These are phyloP conservation scores for Coptodon rendalli DNA, from an alignment of 2,113 vertebrate genomes.

Conservation along the genomic window DNA sequence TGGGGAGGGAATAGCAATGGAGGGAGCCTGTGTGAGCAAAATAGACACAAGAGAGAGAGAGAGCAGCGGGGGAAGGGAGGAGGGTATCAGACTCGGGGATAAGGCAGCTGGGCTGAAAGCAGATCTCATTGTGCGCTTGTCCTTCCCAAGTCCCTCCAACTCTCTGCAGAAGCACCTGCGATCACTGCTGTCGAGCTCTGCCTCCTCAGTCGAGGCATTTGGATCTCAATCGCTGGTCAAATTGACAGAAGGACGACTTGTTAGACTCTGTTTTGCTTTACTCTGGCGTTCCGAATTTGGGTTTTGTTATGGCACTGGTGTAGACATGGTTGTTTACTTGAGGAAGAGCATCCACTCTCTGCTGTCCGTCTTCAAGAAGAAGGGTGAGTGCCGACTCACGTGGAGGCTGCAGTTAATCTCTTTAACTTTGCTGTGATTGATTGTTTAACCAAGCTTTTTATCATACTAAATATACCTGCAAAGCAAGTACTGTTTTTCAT, in stretches of 20 bases:
- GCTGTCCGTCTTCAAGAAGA: conserved; percentile 89
- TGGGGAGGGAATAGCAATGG: conserved; percentile 22
- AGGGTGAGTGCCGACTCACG: conserved; percentile 76
- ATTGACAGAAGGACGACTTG: not conserved
- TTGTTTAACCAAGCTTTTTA: not conserved
- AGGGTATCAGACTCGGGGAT: conserved; percentile 53
- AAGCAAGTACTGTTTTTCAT: not conserved
- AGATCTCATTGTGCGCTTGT: conserved; percentile 64
- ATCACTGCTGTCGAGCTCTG: not conserved
- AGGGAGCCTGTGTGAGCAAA: not conserved
- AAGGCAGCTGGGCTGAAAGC: conserved; percentile 66
- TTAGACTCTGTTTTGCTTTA: not conserved
- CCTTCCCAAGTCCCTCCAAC: conserved; percentile 18
- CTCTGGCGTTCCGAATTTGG: not conserved
- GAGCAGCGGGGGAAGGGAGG: not conserved
- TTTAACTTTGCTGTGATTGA: not conserved
- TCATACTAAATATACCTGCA: not conserved
- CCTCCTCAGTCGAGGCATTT: not conserved
- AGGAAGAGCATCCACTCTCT: conserved; percentile 81
- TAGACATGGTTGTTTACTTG: conserved; percentile 86
- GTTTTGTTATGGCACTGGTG: conserved; percentile 10
- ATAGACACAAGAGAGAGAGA: not conserved
- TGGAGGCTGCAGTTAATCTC: not conserved
- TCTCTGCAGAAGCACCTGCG: not conserved
- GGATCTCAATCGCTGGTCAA: not conserved